phyloP scores from a whole-genome alignment of 2,888 invertebrate species.

The Agrochola circellaris region DNA sequence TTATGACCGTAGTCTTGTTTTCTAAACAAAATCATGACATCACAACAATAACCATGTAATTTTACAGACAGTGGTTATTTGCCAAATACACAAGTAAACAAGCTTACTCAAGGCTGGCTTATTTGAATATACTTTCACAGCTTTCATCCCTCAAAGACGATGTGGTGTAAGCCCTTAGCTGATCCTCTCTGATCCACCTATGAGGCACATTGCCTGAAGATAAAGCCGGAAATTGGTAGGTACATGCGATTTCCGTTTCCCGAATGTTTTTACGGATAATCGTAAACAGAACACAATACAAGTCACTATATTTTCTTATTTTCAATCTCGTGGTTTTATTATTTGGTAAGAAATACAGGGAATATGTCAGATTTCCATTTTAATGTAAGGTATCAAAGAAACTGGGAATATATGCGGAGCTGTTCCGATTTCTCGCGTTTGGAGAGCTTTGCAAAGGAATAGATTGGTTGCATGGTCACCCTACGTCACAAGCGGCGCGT shows the following conservation, averaged over 20 bases:
- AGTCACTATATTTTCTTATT: conserved; percentile 25
- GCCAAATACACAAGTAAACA: conserved; percentile 30
- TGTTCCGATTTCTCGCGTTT: conserved; percentile 11
- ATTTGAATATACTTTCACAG: conserved; percentile 42
- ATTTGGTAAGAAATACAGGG: conserved; percentile 18
- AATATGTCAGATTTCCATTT: conserved; percentile 41
- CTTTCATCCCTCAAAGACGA: conserved; percentile 28
- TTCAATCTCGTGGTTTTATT: conserved; percentile 43
- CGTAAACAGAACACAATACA: conserved; percentile 41
- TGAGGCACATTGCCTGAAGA: conserved; percentile 32
- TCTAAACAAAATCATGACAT: neutral
- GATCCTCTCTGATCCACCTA: conserved; percentile 50
- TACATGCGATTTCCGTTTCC: conserved; percentile 35
- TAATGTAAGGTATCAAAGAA: conserved; percentile 31
- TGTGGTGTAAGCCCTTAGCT: conserved; percentile 34
- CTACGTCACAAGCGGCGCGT: neutral
- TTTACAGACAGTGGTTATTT: conserved; percentile 28
- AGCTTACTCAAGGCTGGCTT: conserved; percentile 17
- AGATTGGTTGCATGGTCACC: conserved; percentile 24
- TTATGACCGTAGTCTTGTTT: neutral
- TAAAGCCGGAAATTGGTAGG: conserved; percentile 42
- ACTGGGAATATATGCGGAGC: conserved; percentile 3
- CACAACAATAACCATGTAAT: neutral
- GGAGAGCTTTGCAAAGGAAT: conserved; percentile 26
- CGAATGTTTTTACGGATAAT: conserved; percentile 28